Evolutionary conservation across 1,140 invertebrate species (phyloP), one percentile per base, ranked within the genome.

Genomic region (Atta texana): DNA sequence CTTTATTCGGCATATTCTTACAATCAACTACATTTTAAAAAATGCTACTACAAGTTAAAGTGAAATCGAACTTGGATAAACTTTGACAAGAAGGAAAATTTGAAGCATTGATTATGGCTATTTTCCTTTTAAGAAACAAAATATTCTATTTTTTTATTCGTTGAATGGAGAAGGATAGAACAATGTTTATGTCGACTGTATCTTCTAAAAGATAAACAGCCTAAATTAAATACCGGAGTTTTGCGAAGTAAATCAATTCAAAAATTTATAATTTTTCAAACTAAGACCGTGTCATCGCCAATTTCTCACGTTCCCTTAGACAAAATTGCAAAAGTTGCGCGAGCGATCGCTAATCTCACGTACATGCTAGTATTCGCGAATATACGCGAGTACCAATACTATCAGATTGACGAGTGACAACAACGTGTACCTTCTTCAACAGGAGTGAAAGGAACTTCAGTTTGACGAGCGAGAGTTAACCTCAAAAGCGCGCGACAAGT

Each of bases 401-500:
- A 0, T 59, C 24, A 6, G 21, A 59, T 44, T 6, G 16, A 12
- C 12, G 24, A n/a, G 5, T n/a, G 21, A n/a, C 21, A n/a, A 71
- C 14, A 16, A 55, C 7, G n/a, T 14, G 31, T 7, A 51, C 10
- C 31, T n/a, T 51, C 51, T 57, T 71, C 69, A 44, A n/a, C 6
- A 76, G 18, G 28, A 69, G 31, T 31, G 21, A 89, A 75, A 74
- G 74, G 66, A 53, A 39, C 59, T 57, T 5, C 6, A 57, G 10
- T 57, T n/a, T 49, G 31, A 61, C 63, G 28, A 14, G n/a, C 16
- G n/a, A 18, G 21, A 16, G 63, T 66, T 90, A 89, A 90, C 88
- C 81, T 90, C 75, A 77, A 85, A 77, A 66, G 24, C 49, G n/a
- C 49, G 31, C 14, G 49, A 49, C 2, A 21, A 3, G 18, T 16